These are phyloP conservation scores for Sinohyriopsis cumingii DNA, from an alignment of 2,888 invertebrate genomes.

Conservation along the genomic window DNA sequence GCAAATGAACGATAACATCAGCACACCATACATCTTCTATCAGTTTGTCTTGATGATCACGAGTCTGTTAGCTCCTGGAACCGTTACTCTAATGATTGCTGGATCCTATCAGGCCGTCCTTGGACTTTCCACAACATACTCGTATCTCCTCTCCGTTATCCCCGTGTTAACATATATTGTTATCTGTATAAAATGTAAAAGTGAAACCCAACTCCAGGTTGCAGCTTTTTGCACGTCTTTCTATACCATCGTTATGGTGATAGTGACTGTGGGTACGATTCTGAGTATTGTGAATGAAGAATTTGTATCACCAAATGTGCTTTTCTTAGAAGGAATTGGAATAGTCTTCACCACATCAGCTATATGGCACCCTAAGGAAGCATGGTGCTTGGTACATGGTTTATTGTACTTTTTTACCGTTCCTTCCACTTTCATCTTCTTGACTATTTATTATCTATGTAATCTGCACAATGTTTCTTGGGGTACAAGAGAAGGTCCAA, in stretches of 20 bases:
- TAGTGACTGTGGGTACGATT: conserved; percentile 97
- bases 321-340: conserved; percentile 75
- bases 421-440: conserved; percentile 93
- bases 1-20: conserved; percentile 60
- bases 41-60: conserved; percentile 53
- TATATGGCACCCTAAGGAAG: conserved; percentile 92
- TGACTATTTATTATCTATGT: conserved; percentile 91
- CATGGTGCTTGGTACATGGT: conserved; percentile 76
- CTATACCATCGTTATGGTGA: conserved; percentile 99
- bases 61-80: conserved; percentile 52
- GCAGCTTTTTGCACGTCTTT: conserved; percentile 78
- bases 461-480: conserved; percentile 94
- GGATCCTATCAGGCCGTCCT: conserved; percentile 98
- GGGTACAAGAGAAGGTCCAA: conserved; percentile 88
- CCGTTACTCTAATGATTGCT: conserved; percentile 81
- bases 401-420: conserved; percentile 89
- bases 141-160: conserved; percentile 92
- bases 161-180: conserved; percentile 93
- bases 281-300: conserved; percentile 97
- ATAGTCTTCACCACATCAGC: conserved; percentile 97
- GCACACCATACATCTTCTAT: conserved; percentile 54
- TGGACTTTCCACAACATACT: conserved; percentile 95
- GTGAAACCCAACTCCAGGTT: conserved; percentile 86
- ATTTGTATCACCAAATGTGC: conserved; percentile 47
- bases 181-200: conserved; percentile 92